Evolutionary conservation across 2,113 vertebrate species (phyloP), one percentile per base, ranked within the genome.

Genomic region (Oostethus manadensis): DNA sequence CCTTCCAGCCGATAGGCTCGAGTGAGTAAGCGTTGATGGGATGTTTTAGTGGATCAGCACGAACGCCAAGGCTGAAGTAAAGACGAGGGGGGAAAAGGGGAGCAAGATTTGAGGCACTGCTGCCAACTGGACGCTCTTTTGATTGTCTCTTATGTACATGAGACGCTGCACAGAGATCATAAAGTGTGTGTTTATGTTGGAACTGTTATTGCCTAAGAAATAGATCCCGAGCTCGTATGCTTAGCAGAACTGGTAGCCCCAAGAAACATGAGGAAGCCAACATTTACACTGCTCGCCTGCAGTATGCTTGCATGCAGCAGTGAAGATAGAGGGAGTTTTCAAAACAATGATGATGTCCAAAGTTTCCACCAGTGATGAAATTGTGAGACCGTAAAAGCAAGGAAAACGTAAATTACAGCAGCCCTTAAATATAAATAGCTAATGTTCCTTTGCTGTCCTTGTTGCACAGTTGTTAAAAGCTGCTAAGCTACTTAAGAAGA

Each of bases 21-120:
- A 83, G 84, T 80, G 78, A 84, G 80, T 62, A 76, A 84, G 84
- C 66, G 82, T 83, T 90, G 86, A 90, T 60, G 82, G 85, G 76
- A 82, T 51, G 73, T 86, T 88, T 88, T 80, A 84, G 71, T 87
- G 64, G 66, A 79, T 69, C 74, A 58, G 66, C 20, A 64, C 76
- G 78, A 87, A 81, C 53, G 76, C 68, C 68, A 70, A 70, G 64
- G 66, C 62, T 4, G 56, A 62, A 45, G 48, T 14, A 56, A 74
- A 64, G 43, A 67, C 54, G 29, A 8, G 49, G 20, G 45, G 66
- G 50, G 60, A 22, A 1, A 71, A 71, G 68, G 17, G 56, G 58
- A 73, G 62, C 60, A 16, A 68, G 63, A 55, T 77, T 60, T 56
- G 64, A 82, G 50, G 71, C 76, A 79, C 62, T 60, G 22, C 58